Evolutionary conservation across 2,113 vertebrate genomes (phyloP).

Genomic region (Onychostoma macrolepis): DNA sequence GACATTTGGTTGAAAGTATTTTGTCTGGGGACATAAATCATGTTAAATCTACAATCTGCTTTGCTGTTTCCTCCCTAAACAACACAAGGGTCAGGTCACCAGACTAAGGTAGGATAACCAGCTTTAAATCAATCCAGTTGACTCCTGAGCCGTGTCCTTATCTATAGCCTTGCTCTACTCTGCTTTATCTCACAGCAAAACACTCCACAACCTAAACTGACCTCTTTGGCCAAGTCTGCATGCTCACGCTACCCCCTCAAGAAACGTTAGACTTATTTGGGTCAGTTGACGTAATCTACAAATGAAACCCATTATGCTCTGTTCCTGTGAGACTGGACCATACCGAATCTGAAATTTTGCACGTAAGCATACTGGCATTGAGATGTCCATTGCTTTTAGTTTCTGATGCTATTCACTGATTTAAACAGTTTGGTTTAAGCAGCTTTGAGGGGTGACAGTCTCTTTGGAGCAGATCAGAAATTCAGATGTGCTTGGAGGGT

Average conservation of each 20-base stretch:
- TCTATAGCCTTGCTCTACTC: slow-evolving; percentile 18
- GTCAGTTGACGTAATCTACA: slow-evolving; percentile 21
- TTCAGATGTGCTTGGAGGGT: slow-evolving; percentile 32
- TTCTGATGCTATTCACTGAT: slow-evolving; percentile 24
- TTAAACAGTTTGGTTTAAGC: slow-evolving; percentile 28
- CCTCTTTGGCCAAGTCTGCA: slow-evolving; percentile 22
- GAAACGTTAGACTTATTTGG: slow-evolving; percentile 32
- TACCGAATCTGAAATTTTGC: slow-evolving; percentile 27
- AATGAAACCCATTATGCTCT: slow-evolving; percentile 25
- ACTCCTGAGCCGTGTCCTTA: slow-evolving; percentile 10
- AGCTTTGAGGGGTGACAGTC: slow-evolving; percentile 13
- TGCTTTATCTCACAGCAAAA: slow-evolving; percentile 17
- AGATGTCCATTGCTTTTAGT: slow-evolving; percentile 3
- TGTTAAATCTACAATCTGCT: slow-evolving; percentile 7
- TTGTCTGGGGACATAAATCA: not conserved
- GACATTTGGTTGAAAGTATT: not conserved
- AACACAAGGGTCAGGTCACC: slow-evolving; percentile 15
- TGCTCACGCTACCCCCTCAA: not conserved
- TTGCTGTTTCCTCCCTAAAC: slow-evolving; percentile 35
- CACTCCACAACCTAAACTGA: slow-evolving; percentile 14
- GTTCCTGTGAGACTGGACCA: slow-evolving; percentile 24
- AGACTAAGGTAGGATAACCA: slow-evolving; percentile 2
- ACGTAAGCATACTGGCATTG: slow-evolving; percentile 22
- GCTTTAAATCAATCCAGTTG: slow-evolving; percentile 35
- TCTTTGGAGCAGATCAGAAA: slow-evolving; percentile 6